Evolutionary conservation across 2,888 invertebrate species (phyloP), one percentile per base, ranked within the genome.

Genomic region (Sinohyriopsis cumingii): DNA sequence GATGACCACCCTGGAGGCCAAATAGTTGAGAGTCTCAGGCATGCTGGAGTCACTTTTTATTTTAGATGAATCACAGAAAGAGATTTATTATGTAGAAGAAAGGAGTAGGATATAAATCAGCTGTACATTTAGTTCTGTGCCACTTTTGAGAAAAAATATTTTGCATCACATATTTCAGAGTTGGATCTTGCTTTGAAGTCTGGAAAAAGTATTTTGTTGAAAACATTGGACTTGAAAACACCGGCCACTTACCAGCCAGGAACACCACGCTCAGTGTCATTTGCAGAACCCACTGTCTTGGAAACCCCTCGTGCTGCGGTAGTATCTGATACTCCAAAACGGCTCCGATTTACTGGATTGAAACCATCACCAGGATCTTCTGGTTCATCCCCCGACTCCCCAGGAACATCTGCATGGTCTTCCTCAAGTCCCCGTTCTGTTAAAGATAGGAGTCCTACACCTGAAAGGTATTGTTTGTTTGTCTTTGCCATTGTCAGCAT

Each of bases 371-470:
- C 28, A 25, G 69, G 54, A 59, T 56, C 33, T 55, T 72, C 56
- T 63, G 63, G 57, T 15, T 25, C 61, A 20, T 63, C 64, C 55
- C 53, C 60, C 18, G 24, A 20, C 9, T 53, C 55, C 6, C 62
- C 69, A 56, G 57, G 62, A 45, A 63, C 68, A 63, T 64, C 65
- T n/a, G 69, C 70, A 20, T 25, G 55, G 55, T 71, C 72, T 53
- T 71, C 76, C 15, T 61, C 65, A 12, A 73, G 72, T 66, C 75
- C 74, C 25, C 68, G 76, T 56, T 75, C 76, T 53, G 56, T 78
- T 15, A 69, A 72, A 56, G 82, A 84, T 57, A 73, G 83, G 53
- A 84, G 84, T 64, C 83, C 82, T 12, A 83, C 84, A 2, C 83
- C 83, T 28, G 84, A 84, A 71, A 81, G 82, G 84, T 84, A 45